Evolutionary conservation across 2,113 vertebrate genomes (phyloP).

Genomic region (Galbula dea): DNA sequence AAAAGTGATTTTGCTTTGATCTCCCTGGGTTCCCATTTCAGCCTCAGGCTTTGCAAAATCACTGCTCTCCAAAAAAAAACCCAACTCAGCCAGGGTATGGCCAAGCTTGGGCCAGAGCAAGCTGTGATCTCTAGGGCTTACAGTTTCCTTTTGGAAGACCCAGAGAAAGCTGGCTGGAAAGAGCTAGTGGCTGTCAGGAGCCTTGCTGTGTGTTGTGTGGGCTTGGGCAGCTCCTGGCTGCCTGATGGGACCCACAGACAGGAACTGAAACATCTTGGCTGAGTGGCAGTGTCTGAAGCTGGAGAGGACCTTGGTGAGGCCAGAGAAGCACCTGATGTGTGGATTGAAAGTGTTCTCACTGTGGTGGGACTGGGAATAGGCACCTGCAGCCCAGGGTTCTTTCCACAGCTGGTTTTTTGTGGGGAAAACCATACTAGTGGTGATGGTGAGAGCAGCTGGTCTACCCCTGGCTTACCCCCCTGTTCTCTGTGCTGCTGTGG

Average conservation of each 20-base stretch:
- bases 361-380: background rate
- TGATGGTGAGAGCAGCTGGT: background rate
- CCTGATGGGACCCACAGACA: background rate
- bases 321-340: background rate
- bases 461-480: background rate
- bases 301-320: background rate
- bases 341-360: background rate
- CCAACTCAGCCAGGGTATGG: rapidly evolving
- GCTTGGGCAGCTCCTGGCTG: background rate
- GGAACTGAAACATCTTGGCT: rapidly evolving
- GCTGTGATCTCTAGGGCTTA: background rate
- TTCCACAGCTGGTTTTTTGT: background rate
- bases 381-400: background rate
- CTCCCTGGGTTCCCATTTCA: background rate
- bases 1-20: background rate
- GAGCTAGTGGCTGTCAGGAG: background rate
- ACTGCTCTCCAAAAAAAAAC: background rate
- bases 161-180: background rate
- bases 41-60: background rate
- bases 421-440: background rate
- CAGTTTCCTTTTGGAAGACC: background rate
- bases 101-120: background rate
- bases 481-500: background rate
- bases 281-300: background rate
- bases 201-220: background rate